A percentile compares a stretch with the other conserved stretches of the same genome.
Conservation (phyloP, 2,797 vertebrate species). For the Gallirallus australis region DNA sequence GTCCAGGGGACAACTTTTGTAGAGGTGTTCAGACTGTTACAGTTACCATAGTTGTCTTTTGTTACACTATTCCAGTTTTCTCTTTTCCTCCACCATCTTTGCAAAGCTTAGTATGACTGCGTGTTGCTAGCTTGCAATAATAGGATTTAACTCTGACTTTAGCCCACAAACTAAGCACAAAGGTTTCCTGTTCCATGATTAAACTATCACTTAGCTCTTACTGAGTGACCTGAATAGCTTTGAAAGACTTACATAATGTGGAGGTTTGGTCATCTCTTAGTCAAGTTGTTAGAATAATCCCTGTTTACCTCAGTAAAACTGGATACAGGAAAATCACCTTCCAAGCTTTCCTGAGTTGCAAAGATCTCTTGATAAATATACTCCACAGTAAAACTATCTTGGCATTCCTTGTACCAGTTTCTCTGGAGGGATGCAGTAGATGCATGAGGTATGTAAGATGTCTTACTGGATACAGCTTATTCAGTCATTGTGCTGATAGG, state of each 20-base stretch:
- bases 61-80: background rate
- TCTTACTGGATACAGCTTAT: background rate
- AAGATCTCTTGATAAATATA: background rate
- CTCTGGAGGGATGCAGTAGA: background rate
- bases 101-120: background rate
- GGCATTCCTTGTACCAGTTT: background rate
- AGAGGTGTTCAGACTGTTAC: background rate
- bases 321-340: background rate
- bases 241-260: background rate
- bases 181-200: background rate
- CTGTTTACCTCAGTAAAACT: background rate
- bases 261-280: background rate
- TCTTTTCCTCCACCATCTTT: background rate
- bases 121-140: background rate
- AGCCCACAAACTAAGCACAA: background rate
- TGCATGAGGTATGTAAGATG: rapidly evolving
- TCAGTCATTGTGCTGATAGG: background rate
- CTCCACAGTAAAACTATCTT: background rate
- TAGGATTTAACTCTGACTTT: background rate
- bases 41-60: background rate
- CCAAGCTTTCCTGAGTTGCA: background rate
- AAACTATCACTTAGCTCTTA: background rate
- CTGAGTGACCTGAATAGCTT: background rate
- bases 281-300: background rate
- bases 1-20: background rate